Evolutionary conservation across 2,888 invertebrate genomes (phyloP).

Genomic region (Periphyllus acericola): DNA sequence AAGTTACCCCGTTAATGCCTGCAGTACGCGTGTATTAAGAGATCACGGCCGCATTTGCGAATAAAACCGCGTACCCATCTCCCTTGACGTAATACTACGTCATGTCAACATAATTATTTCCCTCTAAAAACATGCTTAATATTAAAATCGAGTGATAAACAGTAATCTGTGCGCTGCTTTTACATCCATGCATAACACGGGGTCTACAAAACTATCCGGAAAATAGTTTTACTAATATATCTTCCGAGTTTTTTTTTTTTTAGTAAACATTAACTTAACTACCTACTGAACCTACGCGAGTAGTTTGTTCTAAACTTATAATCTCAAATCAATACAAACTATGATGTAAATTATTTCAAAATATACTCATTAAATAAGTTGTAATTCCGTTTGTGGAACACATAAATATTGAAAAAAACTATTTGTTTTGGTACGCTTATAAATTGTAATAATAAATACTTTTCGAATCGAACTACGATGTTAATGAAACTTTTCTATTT

Average conservation of each 20-base stretch:
- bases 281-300: background rate
- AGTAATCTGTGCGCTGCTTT: background rate
- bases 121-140: background rate
- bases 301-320: background rate
- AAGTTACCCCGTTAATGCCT: background rate
- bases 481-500: background rate
- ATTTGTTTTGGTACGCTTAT: too few species aligned
- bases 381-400: background rate
- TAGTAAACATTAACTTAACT: background rate
- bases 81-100: background rate
- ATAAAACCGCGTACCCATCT: background rate
- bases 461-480: background rate
- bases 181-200: background rate
- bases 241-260: background rate
- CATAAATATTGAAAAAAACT: too few species aligned
- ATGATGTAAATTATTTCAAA: background rate
- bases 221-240: background rate
- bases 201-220: background rate
- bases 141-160: background rate
- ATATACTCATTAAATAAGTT: background rate
- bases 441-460: background rate
- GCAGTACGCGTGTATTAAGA: background rate
- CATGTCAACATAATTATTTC: background rate
- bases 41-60: background rate
- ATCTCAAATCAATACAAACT: background rate